phyloP scores from a whole-genome alignment of 2,888 invertebrate genomes.

The Drosophila demipolita region DNA sequence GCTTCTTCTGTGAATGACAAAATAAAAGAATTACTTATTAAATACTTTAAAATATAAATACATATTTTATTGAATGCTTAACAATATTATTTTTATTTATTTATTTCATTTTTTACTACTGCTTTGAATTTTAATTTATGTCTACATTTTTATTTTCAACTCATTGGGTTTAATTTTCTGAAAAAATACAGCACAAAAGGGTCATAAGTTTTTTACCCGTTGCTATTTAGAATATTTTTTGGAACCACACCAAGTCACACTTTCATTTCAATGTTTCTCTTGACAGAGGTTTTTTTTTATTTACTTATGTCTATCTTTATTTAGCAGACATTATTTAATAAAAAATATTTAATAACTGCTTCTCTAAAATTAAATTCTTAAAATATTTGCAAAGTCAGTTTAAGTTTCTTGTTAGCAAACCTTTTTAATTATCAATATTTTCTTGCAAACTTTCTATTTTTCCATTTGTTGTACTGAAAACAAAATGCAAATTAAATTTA shows the following conservation, averaged over 20 bases:
- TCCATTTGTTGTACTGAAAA: background rate
- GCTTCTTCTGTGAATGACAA: slow-evolving; percentile 89
- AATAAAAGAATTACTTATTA: slow-evolving; percentile 58
- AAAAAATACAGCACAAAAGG: background rate
- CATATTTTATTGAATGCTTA: background rate
- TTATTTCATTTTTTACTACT: too few species aligned
- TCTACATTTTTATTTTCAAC: background rate
- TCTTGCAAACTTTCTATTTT: background rate
- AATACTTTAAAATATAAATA: background rate
- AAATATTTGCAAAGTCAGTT: background rate
- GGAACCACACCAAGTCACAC: background rate
- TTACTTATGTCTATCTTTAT: background rate
- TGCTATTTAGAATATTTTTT: background rate
- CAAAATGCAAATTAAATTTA: background rate
- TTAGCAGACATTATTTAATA: background rate
- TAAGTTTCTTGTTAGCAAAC: background rate
- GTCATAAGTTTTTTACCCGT: background rate
- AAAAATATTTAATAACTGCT: background rate
- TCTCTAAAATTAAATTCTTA: background rate
- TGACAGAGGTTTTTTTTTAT: too few species aligned
- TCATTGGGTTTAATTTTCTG: background rate
- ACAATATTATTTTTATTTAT: background rate
- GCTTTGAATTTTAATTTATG: background rate
- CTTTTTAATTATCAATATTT: too few species aligned
- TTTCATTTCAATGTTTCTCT: background rate